Conservation (phyloP, 2,797 vertebrate genomes). For the Sebastes iracundus region DNA sequence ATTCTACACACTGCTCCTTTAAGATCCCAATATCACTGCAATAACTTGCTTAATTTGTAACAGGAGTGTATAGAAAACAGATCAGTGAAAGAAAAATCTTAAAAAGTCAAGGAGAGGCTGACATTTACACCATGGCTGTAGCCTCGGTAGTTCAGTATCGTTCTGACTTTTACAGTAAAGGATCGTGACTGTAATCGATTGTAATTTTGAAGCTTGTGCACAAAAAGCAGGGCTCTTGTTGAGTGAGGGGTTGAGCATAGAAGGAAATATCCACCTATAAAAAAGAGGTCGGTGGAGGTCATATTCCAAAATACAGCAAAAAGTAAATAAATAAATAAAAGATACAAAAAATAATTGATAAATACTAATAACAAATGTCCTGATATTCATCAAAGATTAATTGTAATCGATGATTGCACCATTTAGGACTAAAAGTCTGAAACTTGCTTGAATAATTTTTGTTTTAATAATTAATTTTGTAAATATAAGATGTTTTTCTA, state of each 20-base stretch:
- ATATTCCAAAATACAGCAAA: neutral
- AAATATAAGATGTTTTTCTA: neutral
- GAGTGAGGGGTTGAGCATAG: neutral
- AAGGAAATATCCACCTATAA: neutral
- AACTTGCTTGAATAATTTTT: neutral
- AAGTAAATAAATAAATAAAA: neutral
- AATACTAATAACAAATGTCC: neutral
- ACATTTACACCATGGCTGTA: neutral
- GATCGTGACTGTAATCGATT: neutral
- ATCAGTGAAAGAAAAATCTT: neutral
- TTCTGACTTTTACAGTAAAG: neutral
- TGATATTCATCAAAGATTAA: neutral
- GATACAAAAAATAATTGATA: neutral
- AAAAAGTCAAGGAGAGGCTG: neutral
- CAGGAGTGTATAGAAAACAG: fast-evolving
- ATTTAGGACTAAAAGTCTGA: neutral
- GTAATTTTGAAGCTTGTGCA: neutral
- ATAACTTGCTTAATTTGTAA: neutral
- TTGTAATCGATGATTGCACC: neutral
- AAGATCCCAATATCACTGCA: neutral
- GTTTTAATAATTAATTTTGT: neutral
- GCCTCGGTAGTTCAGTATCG: neutral
- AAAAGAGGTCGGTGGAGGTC: neutral
- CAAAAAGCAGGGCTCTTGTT: neutral
- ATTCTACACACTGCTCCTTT: too few species aligned